Base-by-base conservation (phyloP, 2,888 invertebrate genomes). In the Nipponacmea schrenckii region DNA sequence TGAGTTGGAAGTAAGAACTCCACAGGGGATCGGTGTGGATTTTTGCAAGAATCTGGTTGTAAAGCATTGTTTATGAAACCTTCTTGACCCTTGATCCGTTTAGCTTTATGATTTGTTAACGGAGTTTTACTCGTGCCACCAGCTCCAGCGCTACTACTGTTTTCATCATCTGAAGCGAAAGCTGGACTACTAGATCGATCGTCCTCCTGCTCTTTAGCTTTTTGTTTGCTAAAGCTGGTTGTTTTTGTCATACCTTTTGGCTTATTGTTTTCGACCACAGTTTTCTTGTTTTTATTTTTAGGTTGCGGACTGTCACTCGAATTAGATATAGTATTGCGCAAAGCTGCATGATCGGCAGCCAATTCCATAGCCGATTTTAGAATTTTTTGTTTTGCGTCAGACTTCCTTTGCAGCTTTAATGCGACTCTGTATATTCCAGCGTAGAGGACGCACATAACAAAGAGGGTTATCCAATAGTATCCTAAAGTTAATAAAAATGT, bases 401-500 rank as follows among this genome's bases (percentile, higher is more conserved):
- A 96, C 87, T 97, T 96, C 88, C 96, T 95, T 88, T 98, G 97
- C 95, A 98, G 96, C 81, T 96, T 95, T 86, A 97, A 96, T 8
- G 98, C 98, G 50, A 97, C 97, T 88, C 96, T 95, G 89, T 98
- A 98, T 84, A 98, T 98, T 14, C 97, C 98, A 66, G 95, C 96
- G 88, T 99, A 99, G 14, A 99, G 91, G 73, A 96, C 93, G 87
- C 98, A 96, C 76, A 99, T 92, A 62, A 99, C 96, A 71, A 97
- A 93, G 46, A 99, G 91, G 0, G 99, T 99, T 63, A 95, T 96
- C 98, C 97, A 99, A 88, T 97, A 98, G 89, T 98, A 98, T 67
- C 94, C 95, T 83, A 98, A 96, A 71, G 98, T 98, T 73, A 98
- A 92, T 68, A 97, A 95, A 79, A 98, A 97, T 89, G 98, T 98